Base-by-base conservation (phyloP, 2,797 vertebrate genomes). In the Phataginus tricuspis region DNA sequence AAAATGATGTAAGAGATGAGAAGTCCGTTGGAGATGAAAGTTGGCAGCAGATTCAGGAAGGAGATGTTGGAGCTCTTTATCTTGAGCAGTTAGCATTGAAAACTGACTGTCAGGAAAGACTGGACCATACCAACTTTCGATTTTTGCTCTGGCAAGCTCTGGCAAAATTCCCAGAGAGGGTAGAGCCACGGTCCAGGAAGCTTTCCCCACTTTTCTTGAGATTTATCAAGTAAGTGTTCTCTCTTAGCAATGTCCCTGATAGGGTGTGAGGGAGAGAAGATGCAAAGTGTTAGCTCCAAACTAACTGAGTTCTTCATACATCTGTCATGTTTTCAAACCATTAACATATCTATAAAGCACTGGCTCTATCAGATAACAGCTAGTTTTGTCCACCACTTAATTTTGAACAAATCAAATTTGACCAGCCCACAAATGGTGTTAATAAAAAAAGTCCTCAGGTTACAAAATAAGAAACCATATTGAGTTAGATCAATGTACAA, bases 81-180 rank as follows among this genome's bases (percentile, higher is more conserved):
- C 96, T 99, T 9, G 97, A 99, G 78, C 98, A 99, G 95, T 97
- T 99, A 61, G 98, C 98, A 79, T 25, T 91, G 69, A 98, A 98
- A 96, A 98, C 97, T 0, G 96, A 98, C 78, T 97, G 98, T 68
- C 97, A 53, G 0, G 99, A 99, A 37, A 99, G 99, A 69, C 98
- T 99, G 0, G 99, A 99, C 98, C 99, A 99, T 68, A 98, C 99
- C 59, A 99, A 99, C 98, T 99, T 99, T 97, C 99, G 99, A 29
- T 98, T 99, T 97, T 98, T 99, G 18, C 98, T 99, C 84, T 99
- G 99, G 99, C 99, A 98, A 85, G 98, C 99, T 93, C 99, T 99
- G 99, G 98, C 98, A 57, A 99, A 98, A 95, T 99, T 99, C 86
- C 99, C 99, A 0, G 99, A 99, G 51, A 98, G 99, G 88, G 99